Conservation (phyloP, 2,888 invertebrate genomes). For the Noctua pronuba region DNA sequence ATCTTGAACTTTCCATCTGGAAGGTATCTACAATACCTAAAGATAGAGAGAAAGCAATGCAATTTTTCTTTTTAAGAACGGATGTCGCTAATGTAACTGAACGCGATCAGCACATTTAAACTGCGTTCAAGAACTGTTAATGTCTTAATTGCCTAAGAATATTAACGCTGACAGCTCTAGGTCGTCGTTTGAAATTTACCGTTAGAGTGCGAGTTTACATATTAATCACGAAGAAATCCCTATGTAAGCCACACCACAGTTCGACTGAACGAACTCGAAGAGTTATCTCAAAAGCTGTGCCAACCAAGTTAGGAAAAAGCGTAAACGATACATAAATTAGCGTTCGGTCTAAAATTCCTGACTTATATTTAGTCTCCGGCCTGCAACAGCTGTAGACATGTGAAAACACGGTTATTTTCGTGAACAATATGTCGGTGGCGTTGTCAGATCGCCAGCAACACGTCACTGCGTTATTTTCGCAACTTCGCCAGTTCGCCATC, state of each 20-base stretch:
- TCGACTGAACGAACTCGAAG: background rate
- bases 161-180: background rate
- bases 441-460: conserved; percentile 84
- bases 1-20: conserved; percentile 14
- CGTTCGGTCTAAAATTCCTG: conserved; percentile 61
- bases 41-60: background rate
- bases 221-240: too few species aligned
- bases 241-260: conserved; percentile 13
- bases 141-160: background rate
- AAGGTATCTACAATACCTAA: background rate
- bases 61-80: background rate
- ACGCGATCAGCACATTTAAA: background rate
- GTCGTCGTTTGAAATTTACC: background rate
- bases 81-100: too few species aligned
- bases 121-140: background rate
- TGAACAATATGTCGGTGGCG: conserved; percentile 79
- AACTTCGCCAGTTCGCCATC: conserved; percentile 66
- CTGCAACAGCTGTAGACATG: conserved; percentile 75
- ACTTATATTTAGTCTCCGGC: conserved; percentile 64
- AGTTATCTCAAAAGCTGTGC: background rate
- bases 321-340: conserved; percentile 64
- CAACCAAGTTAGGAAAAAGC: conserved; percentile 61
- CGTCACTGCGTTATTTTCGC: conserved; percentile 79
- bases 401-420: conserved; percentile 81
- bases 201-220: background rate